Percentiles rank a stretch among this genome's conserved stretches.
Evolutionary conservation across 2,113 vertebrate species (phyloP).

Genomic region (Nothocercus nigrocapillus): DNA sequence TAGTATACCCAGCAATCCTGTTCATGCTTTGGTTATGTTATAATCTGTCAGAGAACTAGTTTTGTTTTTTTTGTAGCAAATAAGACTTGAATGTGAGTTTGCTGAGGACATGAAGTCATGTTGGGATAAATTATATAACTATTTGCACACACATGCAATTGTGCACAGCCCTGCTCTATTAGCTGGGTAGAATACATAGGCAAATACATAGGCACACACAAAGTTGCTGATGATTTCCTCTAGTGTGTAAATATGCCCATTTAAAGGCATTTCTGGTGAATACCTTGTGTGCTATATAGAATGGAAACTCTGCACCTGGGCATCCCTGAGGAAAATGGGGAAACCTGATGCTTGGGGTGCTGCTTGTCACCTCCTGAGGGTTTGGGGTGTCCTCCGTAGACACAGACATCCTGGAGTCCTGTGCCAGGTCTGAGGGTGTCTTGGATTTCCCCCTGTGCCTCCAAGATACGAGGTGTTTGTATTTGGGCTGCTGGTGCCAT

Average conservation of each 20-base stretch:
- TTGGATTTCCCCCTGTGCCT: neutral
- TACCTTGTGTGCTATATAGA: fast-evolving
- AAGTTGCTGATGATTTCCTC: neutral
- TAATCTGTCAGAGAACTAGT: neutral
- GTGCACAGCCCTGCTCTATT: neutral
- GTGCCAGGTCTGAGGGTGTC: neutral
- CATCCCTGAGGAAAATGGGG: neutral
- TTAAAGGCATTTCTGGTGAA: neutral
- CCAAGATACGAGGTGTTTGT: neutral
- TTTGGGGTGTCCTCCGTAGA: neutral
- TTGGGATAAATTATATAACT: neutral
- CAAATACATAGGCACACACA: fast-evolving
- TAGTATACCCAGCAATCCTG: neutral
- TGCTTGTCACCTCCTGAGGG: neutral
- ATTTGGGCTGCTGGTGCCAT: neutral
- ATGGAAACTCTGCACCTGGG: fast-evolving
- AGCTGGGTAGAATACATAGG: neutral
- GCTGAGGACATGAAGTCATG: neutral
- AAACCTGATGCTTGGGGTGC: fast-evolving
- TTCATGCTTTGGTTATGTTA: neutral
- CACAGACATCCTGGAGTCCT: fast-evolving
- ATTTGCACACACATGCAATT: neutral
- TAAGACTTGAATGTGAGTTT: neutral
- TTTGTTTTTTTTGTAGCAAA: neutral
- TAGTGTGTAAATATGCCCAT: neutral